Conservation (phyloP, 2,888 invertebrate genomes). For the Lacanobia wlatinum region DNA sequence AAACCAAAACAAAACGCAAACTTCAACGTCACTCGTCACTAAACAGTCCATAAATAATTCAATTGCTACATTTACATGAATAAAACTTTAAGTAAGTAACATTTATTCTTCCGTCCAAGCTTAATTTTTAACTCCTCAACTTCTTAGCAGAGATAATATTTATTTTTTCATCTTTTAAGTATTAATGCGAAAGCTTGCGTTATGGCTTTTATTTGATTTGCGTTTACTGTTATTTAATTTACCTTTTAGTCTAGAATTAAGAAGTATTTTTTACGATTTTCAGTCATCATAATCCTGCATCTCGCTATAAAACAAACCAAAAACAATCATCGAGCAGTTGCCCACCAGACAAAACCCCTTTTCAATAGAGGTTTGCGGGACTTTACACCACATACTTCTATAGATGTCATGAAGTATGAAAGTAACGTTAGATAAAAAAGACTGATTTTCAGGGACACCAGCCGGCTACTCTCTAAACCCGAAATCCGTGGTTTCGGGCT, state of each 20-base stretch:
- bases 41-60: slow-evolving; percentile 47
- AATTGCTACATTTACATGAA: slow-evolving; percentile 63
- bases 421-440: no score
- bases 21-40: not conserved
- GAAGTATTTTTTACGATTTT: not conserved
- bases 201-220: slow-evolving; percentile 11
- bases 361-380: no score
- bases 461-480: no score
- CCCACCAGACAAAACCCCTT: no score
- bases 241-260: not conserved
- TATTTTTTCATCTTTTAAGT: slow-evolving; percentile 42
- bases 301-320: no score
- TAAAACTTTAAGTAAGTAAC: slow-evolving; percentile 65
- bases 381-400: no score
- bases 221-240: slow-evolving; percentile 17
- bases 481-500: no score
- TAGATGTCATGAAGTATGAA: not conserved
- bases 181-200: slow-evolving; percentile 22
- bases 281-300: no score
- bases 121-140: slow-evolving; percentile 51
- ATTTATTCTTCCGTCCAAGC: slow-evolving; percentile 58
- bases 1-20: slow-evolving; percentile 1
- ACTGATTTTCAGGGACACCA: no score
- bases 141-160: slow-evolving; percentile 42
- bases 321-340: no score